Evolutionary conservation across 2,888 invertebrate genomes (phyloP).

Genomic region (Eupithecia pulchellata): DNA sequence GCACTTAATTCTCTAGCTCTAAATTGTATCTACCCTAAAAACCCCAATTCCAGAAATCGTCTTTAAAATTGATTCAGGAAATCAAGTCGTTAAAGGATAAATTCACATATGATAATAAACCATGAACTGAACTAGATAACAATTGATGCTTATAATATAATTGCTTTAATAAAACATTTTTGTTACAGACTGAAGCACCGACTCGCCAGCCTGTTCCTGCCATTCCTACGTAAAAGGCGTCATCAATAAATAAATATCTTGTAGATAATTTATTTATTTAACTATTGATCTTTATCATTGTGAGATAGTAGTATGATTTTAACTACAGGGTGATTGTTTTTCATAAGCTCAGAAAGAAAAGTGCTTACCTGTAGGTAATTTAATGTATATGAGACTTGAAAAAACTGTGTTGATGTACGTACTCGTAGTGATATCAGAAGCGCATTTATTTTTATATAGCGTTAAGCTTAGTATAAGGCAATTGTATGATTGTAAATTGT

Average conservation of each 20-base stretch:
- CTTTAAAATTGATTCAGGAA: background rate
- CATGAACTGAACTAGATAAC: background rate
- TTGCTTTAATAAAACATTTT: background rate
- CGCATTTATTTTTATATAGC: slow-evolving; percentile 78
- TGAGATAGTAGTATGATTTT: background rate
- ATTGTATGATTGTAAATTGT: slow-evolving; percentile 68
- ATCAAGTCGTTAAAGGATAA: background rate
- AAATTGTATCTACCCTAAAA: background rate
- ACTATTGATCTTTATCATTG: background rate
- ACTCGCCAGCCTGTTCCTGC: slow-evolving; percentile 81
- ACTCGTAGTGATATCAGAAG: slow-evolving; percentile 50
- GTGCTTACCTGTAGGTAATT: slow-evolving; percentile 17
- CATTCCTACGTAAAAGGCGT: slow-evolving; percentile 77
- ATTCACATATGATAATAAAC: background rate
- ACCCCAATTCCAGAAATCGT: background rate
- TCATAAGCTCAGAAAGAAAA: slow-evolving; percentile 1
- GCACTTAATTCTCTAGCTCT: background rate
- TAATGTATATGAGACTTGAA: slow-evolving; percentile 10
- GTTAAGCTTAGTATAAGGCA: slow-evolving; percentile 57
- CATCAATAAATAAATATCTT: slow-evolving; percentile 65
- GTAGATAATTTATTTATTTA: no score
- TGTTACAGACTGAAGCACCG: slow-evolving; percentile 80
- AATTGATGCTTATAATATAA: background rate
- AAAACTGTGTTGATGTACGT: background rate
- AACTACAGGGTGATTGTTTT: slow-evolving; percentile 11